These are phyloP conservation scores for Vicugna pacos DNA, from an alignment of 2,113 vertebrate genomes.

Conservation along the genomic window DNA sequence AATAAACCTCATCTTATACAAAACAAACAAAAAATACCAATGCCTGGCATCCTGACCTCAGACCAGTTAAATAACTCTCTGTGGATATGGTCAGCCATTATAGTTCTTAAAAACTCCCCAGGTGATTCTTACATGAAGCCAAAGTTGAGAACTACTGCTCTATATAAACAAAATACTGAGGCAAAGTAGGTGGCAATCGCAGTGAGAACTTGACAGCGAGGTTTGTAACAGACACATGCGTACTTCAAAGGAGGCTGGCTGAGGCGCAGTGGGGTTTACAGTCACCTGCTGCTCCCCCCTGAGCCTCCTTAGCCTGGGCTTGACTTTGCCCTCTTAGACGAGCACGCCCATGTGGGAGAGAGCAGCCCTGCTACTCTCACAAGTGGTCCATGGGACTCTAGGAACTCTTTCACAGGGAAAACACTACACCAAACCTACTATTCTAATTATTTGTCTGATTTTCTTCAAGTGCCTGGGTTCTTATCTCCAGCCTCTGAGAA, in stretches of 20 bases:
- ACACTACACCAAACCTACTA: not conserved
- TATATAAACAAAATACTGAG: not conserved
- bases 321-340: not conserved
- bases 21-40: not conserved
- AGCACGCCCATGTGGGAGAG: not conserved
- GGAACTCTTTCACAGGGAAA: not conserved
- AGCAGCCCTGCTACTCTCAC: not conserved
- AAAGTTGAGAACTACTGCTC: not conserved
- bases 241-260: not conserved
- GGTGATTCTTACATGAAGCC: not conserved
- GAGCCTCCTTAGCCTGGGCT: not conserved
- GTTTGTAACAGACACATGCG: not conserved
- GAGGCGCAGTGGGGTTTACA: not conserved
- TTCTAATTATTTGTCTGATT: not conserved
- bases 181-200: not conserved
- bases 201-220: not conserved
- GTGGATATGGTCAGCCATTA: not conserved
- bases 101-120: not conserved
- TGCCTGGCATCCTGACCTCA: not conserved
- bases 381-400: not conserved
- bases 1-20: slow-evolving; percentile 52
- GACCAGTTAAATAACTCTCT: not conserved
- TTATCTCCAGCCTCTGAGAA: not conserved
- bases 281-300: not conserved
- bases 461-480: not conserved